Evolutionary conservation across 2,797 vertebrate species (phyloP), one percentile per base, ranked within the genome.

Genomic region (Craterocephalus amniculus): DNA sequence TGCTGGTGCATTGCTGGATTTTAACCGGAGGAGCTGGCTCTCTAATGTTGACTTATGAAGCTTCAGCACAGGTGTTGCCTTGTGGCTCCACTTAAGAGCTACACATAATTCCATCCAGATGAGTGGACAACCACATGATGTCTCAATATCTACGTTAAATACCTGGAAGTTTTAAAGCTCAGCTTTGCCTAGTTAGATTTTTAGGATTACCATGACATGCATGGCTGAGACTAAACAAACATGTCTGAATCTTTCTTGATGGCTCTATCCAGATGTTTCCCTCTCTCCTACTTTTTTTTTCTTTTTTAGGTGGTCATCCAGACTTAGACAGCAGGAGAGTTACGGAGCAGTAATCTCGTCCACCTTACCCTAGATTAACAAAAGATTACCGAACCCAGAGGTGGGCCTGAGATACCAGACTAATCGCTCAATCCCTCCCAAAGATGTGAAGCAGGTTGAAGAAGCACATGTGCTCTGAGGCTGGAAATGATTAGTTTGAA

Each of bases 341-440:
- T 74, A 13, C 40, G 12, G 35, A 40, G 16, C 74, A 58, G 77
- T 86, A 85, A 84, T 81, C 83, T 79, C 67, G 76, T 85, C 78
- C 85, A 82, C 83, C 80, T 87, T 87, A 88, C 74, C 57, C 76
- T 20, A 82, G 91, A 92, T 93, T 93, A 94, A 80, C 79, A 55
- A 61, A 83, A n/a, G 87, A 91, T 92, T 88, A 90, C 58, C 38
- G 52, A 69, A 60, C 76, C 60, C 70, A 31, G 67, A 78, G 75
- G 78, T 78, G 81, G 79, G 66, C 70, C 79, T 70, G 76, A 87
- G 86, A 85, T 49, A 16, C 76, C 16, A 60, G 74, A 92, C 84
- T 86, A 84, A 91, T 85, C 72, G 67, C 55, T 58, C 81, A 78
- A 64, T 74, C 85, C 72, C 31, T 65, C 66, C 57, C 55, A 1